phyloP scores from a whole-genome alignment of 2,113 vertebrate species.

The Dipodomys spectabilis region DNA sequence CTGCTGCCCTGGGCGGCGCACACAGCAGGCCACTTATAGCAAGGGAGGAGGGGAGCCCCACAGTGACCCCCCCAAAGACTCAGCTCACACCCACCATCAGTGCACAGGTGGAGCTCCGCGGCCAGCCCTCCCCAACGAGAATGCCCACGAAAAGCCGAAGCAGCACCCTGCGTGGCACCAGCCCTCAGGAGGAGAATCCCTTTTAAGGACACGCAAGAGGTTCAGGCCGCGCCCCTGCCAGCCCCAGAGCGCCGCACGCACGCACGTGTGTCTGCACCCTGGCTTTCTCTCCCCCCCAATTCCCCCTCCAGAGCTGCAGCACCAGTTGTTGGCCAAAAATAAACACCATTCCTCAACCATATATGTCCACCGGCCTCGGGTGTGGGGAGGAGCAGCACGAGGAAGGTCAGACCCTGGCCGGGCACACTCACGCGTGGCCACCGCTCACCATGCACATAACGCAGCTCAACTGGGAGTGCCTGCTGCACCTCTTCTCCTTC shows the following conservation, averaged over 20 bases:
- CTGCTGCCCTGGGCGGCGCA: background rate
- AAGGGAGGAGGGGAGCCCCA: background rate
- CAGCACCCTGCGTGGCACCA: background rate
- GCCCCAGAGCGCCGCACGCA: constrained; percentile 2
- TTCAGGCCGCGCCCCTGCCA: constrained; percentile 27
- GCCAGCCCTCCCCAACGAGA: background rate
- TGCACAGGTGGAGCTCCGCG: background rate
- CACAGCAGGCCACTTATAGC: background rate
- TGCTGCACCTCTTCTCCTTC: constrained; percentile 96
- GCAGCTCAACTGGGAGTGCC: constrained; percentile 93
- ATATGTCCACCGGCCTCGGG: constrained; percentile 90
- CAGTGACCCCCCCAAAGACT: background rate
- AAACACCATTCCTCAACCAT: constrained; percentile 91
- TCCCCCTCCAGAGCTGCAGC: constrained; percentile 70
- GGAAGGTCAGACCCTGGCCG: background rate
- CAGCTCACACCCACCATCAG: background rate
- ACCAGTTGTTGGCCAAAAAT: constrained; percentile 92
- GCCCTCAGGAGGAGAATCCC: constrained; percentile 55
- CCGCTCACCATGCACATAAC: constrained; percentile 89
- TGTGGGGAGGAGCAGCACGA: constrained; percentile 30
- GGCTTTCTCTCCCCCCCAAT: constrained; percentile 52
- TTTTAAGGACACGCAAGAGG: constrained; percentile 79
- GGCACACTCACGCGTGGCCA: background rate
- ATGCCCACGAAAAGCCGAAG: background rate
- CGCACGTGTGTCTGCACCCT: background rate